These are phyloP conservation scores for Ophioninae sp. DNA, from an alignment of 2,888 invertebrate genomes.

Conservation along the genomic window DNA sequence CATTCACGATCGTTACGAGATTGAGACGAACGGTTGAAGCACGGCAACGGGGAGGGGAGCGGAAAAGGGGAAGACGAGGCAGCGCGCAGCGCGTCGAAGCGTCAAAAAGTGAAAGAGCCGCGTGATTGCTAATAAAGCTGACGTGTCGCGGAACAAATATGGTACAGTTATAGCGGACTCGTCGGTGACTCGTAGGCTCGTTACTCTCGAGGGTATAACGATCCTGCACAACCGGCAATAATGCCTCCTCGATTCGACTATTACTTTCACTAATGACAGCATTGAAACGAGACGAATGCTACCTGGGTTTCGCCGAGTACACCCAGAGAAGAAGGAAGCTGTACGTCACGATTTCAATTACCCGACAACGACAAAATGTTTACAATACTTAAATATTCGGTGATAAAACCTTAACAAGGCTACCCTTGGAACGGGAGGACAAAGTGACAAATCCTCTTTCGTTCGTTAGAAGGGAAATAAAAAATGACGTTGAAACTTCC, in stretches of 20 bases:
- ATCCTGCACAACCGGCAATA: conserved; percentile 63
- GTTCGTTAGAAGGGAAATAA: no score
- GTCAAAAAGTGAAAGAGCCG: conserved; percentile 64
- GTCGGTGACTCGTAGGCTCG: conserved; percentile 34
- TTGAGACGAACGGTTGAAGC: no score
- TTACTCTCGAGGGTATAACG: conserved; percentile 55
- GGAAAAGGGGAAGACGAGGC: conserved; percentile 57
- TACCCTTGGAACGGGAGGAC: no score
- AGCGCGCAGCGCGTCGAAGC: conserved; percentile 63
- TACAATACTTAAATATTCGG: no score
- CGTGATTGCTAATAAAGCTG: conserved; percentile 69
- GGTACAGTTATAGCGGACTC: conserved; percentile 37
- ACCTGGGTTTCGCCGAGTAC: conserved; percentile 24
- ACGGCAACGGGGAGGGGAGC: not conserved
- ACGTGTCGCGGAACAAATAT: conserved; percentile 57
- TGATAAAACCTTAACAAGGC: no score
- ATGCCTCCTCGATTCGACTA: conserved; percentile 61
- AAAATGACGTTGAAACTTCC: not conserved
- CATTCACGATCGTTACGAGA: not conserved
- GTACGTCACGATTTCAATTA: conserved; percentile 20
- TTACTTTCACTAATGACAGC: conserved; percentile 56
- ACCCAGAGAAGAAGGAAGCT: conserved; percentile 33
- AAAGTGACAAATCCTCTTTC: no score
- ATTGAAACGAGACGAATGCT: conserved; percentile 38
- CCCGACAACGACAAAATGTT: conserved; percentile 27